Percentiles rank a stretch among this genome's conserved stretches.
Evolutionary conservation across 2,113 vertebrate genomes (phyloP).

Genomic region (Tichodroma muraria): DNA sequence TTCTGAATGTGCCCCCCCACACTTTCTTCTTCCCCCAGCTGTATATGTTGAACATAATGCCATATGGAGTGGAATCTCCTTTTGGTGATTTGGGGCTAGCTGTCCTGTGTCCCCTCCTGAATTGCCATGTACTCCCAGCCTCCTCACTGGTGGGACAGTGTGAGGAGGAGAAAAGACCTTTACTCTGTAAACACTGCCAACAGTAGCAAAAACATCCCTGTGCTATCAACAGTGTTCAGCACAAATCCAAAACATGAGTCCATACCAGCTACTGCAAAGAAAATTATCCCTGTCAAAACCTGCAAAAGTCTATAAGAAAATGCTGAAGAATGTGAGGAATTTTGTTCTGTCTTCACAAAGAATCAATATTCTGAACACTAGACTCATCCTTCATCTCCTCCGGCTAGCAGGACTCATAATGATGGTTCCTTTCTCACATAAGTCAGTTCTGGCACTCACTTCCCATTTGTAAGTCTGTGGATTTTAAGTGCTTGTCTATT

Average conservation of each 20-base stretch:
- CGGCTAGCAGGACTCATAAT: background rate
- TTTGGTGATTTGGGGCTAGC: background rate
- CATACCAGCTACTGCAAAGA: background rate
- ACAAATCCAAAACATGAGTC: background rate
- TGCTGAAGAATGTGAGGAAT: background rate
- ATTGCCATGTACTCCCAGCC: background rate
- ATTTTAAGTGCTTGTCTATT: background rate
- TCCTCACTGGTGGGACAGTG: background rate
- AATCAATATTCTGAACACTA: background rate
- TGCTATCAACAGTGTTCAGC: background rate
- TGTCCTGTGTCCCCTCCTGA: background rate
- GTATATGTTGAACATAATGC: background rate
- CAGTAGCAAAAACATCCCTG: background rate
- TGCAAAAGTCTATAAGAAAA: background rate
- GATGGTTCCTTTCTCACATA: background rate
- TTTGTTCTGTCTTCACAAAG: background rate
- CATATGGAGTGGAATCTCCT: background rate
- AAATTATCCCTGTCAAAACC: background rate
- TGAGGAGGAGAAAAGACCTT: background rate
- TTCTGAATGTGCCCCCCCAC: accelerated
- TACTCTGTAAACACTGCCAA: background rate
- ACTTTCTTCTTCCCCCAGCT: background rate
- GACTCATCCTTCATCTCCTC: background rate
- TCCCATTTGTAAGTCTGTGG: background rate
- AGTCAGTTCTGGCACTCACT: background rate